Conservation (phyloP, 2,797 vertebrate genomes). For the Melanotaenia pygmaea region DNA sequence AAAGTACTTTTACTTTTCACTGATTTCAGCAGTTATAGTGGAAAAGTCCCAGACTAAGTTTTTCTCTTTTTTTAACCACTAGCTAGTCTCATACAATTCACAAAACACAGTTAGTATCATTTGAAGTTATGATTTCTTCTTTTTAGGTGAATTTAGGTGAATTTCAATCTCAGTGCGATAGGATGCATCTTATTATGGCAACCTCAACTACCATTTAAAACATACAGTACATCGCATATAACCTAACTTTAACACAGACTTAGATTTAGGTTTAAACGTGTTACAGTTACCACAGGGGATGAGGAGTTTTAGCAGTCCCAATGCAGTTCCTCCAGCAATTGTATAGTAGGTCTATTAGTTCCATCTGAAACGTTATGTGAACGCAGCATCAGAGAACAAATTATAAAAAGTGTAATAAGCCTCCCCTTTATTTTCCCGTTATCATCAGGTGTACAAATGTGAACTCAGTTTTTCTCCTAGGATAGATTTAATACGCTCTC, state of each 20-base stretch:
- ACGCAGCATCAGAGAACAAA: conserved; percentile 45
- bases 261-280: background rate
- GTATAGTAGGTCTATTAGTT: conserved; percentile 26
- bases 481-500: conserved; percentile 52
- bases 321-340: background rate
- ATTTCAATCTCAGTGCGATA: background rate
- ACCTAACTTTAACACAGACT: background rate
- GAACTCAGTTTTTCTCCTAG: conserved; percentile 44
- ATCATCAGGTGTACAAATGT: conserved; percentile 56
- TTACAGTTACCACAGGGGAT: background rate
- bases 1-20: conserved; percentile 9
- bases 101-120: background rate
- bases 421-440: conserved; percentile 52
- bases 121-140: background rate
- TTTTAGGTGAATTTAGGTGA: background rate
- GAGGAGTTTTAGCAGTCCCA: background rate
- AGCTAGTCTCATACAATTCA: no score
- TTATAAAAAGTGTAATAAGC: conserved; percentile 51
- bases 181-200: background rate
- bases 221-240: background rate
- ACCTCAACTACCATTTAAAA: background rate
- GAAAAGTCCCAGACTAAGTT: conserved; percentile 8
- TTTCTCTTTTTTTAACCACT: background rate
- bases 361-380: conserved; percentile 29
- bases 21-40: conserved; percentile 13